These are phyloP conservation scores for Leptopterna dolabrata DNA, from an alignment of 2,888 invertebrate genomes.

Conservation along the genomic window DNA sequence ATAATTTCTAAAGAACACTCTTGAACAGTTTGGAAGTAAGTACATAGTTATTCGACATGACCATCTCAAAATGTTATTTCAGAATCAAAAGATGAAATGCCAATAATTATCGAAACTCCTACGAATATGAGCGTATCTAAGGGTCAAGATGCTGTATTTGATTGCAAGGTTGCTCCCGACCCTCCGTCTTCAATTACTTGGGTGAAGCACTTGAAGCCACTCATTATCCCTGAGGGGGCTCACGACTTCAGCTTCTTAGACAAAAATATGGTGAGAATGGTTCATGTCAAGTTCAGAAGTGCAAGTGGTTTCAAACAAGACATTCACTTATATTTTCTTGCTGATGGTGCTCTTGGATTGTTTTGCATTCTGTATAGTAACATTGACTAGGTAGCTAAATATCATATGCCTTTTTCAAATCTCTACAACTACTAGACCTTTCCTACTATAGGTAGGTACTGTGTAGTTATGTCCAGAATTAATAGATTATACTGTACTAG, in stretches of 20 bases:
- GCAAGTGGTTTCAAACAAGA: background rate
- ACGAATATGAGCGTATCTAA: conserved; percentile 61
- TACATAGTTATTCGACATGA: too few relatives aligned
- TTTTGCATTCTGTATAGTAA: too few relatives aligned
- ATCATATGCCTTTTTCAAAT: too few relatives aligned
- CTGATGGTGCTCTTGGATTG: too few relatives aligned
- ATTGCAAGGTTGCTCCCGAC: conserved; percentile 59
- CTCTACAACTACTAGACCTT: too few relatives aligned
- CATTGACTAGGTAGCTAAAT: too few relatives aligned
- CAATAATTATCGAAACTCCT: conserved; percentile 63
- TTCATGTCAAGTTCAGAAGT: background rate
- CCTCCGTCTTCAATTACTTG: background rate
- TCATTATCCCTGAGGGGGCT: background rate
- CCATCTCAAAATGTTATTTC: background rate
- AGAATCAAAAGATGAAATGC: conserved; percentile 59
- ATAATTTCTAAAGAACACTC: too few relatives aligned
- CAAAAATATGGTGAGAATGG: background rate
- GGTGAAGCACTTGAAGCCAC: background rate
- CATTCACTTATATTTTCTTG: too few relatives aligned
- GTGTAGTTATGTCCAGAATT: too few relatives aligned
- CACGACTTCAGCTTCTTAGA: background rate
- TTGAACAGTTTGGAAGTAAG: too few relatives aligned
- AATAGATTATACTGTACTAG: too few relatives aligned
- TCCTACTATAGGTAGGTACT: too few relatives aligned
- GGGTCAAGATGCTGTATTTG: conserved; percentile 61